Conservation (phyloP, 2,888 invertebrate species). For the Synanthedon formicaeformis region DNA sequence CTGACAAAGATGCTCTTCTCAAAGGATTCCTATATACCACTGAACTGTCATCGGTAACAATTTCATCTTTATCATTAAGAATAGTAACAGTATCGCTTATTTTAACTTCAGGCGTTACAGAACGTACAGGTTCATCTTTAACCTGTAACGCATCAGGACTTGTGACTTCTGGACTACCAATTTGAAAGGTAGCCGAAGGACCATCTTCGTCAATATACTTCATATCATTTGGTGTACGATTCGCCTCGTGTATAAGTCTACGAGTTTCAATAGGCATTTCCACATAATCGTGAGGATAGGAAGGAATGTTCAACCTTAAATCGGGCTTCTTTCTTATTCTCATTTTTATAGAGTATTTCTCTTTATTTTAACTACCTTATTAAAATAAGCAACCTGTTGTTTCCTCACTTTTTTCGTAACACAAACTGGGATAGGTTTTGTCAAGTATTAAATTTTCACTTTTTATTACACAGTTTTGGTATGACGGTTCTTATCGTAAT, state of each 20-base stretch:
- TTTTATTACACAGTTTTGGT: no score
- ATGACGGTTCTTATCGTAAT: no score
- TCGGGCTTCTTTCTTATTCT: slow-evolving; percentile 48
- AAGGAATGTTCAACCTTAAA: slow-evolving; percentile 41
- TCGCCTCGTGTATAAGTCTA: slow-evolving; percentile 26
- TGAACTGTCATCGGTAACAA: slow-evolving; percentile 15
- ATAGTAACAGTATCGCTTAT: slow-evolving; percentile 12
- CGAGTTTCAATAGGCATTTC: slow-evolving; percentile 48
- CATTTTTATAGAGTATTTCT: slow-evolving; percentile 18
- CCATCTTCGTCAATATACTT: slow-evolving; percentile 27
- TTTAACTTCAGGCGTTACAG: slow-evolving; percentile 47
- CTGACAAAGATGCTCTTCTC: slow-evolving; percentile 74
- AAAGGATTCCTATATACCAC: slow-evolving; percentile 27
- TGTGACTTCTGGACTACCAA: slow-evolving; percentile 10
- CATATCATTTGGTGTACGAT: slow-evolving; percentile 20
- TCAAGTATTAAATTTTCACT: no score
- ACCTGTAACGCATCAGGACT: background rate
- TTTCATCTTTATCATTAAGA: background rate
- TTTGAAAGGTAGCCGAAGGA: slow-evolving; percentile 4
- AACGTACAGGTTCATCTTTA: background rate
- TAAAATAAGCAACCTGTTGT: no score
- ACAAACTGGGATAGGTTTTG: no score
- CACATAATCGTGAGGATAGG: slow-evolving; percentile 51
- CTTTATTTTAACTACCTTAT: no score
- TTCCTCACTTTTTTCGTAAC: no score